Conservation (phyloP, 2,113 vertebrate genomes). For the Damaliscus lunatus region DNA sequence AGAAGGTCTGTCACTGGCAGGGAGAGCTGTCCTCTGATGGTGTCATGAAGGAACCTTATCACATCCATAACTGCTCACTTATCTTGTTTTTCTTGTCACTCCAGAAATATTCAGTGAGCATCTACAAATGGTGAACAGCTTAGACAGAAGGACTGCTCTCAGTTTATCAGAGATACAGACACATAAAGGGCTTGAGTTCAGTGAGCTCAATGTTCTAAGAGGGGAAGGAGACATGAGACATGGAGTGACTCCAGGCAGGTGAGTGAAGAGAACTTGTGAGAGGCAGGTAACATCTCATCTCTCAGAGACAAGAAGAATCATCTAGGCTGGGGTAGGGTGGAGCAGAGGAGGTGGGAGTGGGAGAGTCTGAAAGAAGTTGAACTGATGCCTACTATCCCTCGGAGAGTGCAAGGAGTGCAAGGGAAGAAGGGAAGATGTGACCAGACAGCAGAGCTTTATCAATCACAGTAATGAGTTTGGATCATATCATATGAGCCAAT, state of each 20-base stretch:
- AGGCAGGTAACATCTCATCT: background rate
- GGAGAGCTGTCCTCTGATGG: background rate
- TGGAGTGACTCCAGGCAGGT: background rate
- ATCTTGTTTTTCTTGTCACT: background rate
- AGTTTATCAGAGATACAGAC: background rate
- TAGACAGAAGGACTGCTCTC: background rate
- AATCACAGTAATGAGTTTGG: background rate
- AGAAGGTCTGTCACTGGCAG: background rate
- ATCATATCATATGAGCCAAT: background rate
- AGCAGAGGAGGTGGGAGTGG: background rate
- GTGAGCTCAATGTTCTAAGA: background rate
- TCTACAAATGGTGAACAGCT: background rate
- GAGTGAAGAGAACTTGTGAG: background rate
- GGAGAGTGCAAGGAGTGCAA: background rate
- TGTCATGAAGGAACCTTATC: background rate
- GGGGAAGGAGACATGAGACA: background rate
- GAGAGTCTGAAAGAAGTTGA: background rate
- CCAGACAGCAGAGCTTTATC: background rate
- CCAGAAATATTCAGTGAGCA: background rate
- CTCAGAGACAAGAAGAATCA: background rate
- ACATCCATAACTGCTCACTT: background rate
- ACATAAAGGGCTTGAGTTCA: background rate
- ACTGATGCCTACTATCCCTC: background rate
- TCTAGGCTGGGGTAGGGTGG: no score
- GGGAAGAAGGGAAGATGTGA: background rate